These are phyloP conservation scores for Dendronephthya gigantea DNA, from an alignment of 64 coral and sea anemone species.

Conservation along the genomic window DNA sequence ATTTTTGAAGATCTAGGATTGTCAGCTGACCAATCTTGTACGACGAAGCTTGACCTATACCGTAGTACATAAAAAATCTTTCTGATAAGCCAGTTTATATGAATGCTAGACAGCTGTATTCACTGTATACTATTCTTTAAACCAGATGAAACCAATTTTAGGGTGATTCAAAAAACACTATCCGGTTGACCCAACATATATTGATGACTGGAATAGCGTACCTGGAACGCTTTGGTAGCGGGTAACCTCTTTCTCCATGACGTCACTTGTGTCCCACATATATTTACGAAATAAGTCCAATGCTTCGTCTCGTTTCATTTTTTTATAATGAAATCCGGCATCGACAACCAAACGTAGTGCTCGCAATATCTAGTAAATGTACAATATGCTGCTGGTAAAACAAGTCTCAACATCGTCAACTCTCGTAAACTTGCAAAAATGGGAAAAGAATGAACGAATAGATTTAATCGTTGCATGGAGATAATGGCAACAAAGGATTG, in stretches of 20 bases:
- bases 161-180: too few species aligned
- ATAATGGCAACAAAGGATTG: too few species aligned
- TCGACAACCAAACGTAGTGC: constrained; percentile 77
- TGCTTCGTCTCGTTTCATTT: constrained; percentile 59
- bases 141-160: too few species aligned
- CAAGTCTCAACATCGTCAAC: not conserved
- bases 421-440: not conserved
- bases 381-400: not conserved
- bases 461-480: too few species aligned
- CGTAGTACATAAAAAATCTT: not conserved
- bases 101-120: too few species aligned
- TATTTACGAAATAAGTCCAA: constrained; percentile 48
- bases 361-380: constrained; percentile 48
- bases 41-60: constrained; percentile 59
- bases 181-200: not conserved
- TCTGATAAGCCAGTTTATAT: not conserved
- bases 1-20: constrained; percentile 49
- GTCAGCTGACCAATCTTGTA: constrained; percentile 61
- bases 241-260: constrained; percentile 50
- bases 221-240: constrained; percentile 69
- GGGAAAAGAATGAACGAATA: too few species aligned
- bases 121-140: too few species aligned
- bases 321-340: constrained; percentile 61
- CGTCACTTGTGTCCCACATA: constrained; percentile 57
- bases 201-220: not conserved